A percentile compares a stretch with the other conserved stretches of the same genome.
Conservation (phyloP, 2,888 invertebrate genomes). For the Agonum fuliginosum region DNA sequence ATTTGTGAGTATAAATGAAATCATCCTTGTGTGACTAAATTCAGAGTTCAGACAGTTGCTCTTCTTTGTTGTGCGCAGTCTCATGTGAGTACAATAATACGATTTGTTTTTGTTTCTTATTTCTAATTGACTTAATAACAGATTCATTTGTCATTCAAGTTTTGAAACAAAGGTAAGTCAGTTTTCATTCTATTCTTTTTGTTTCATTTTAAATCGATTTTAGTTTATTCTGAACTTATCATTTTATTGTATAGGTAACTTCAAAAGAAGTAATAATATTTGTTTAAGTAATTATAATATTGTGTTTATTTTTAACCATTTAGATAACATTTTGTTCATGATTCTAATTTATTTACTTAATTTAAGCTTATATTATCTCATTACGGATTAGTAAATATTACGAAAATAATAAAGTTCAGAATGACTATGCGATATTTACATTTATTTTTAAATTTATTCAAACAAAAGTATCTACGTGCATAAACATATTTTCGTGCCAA, state of each 20-base stretch:
- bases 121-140: constrained; percentile 29
- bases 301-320: too few relatives aligned
- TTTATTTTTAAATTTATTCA: constrained; percentile 6
- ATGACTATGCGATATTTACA: constrained; percentile 13
- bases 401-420: not conserved
- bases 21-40: constrained; percentile 7
- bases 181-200: not conserved
- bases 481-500: constrained; percentile 11
- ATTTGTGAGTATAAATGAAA: constrained; percentile 20
- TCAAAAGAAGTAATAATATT: too few relatives aligned
- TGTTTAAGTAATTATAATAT: too few relatives aligned
- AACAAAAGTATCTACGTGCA: not conserved
- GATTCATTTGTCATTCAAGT: constrained; percentile 6
- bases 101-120: constrained; percentile 43
- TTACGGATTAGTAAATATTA: not conserved
- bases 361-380: not conserved
- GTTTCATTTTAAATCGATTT: not conserved
- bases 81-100: constrained; percentile 33
- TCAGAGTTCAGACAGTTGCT: constrained; percentile 24
- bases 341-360: too few relatives aligned
- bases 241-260: too few relatives aligned
- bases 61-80: constrained; percentile 36
- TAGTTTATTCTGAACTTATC: not conserved
- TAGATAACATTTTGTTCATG: too few relatives aligned
- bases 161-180: constrained; percentile 40